Evolutionary conservation across 2,113 vertebrate species (phyloP).

Genomic region (Pseudopodoces humilis): DNA sequence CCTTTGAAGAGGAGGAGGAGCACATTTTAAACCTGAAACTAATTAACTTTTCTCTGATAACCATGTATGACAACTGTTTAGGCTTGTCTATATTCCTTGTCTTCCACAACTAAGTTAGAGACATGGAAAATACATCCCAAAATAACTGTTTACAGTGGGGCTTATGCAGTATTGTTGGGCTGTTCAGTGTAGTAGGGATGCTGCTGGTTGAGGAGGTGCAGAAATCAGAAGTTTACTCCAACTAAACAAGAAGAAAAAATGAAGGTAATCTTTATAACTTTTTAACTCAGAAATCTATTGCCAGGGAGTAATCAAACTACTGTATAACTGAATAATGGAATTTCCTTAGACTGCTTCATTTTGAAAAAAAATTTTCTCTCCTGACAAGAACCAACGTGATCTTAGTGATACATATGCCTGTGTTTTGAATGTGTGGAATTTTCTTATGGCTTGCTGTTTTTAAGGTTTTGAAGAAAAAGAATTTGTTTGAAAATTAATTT

Average conservation of each 20-base stretch:
- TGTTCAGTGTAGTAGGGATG: neutral
- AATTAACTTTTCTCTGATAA: neutral
- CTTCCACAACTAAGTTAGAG: neutral
- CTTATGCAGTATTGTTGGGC: neutral
- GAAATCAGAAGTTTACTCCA: neutral
- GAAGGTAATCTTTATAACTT: neutral
- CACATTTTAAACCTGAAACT: neutral
- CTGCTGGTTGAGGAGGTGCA: neutral
- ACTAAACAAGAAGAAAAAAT: neutral
- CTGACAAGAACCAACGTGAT: neutral
- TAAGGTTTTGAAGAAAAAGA: neutral
- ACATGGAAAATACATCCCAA: neutral
- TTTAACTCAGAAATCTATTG: neutral
- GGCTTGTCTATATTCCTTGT: neutral
- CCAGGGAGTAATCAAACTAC: neutral
- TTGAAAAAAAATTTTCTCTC: neutral
- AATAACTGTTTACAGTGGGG: neutral
- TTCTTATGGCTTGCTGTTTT: neutral
- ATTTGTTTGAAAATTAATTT: neutral
- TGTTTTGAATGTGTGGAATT: neutral
- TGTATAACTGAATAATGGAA: neutral
- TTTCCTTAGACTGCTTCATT: neutral
- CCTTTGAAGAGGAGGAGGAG: neutral
- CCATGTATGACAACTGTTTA: neutral
- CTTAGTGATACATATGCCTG: neutral